A percentile compares a stretch with the other conserved stretches of the same genome.
Conservation (phyloP, 2,888 invertebrate species). For the Cacoxenus indagator region DNA sequence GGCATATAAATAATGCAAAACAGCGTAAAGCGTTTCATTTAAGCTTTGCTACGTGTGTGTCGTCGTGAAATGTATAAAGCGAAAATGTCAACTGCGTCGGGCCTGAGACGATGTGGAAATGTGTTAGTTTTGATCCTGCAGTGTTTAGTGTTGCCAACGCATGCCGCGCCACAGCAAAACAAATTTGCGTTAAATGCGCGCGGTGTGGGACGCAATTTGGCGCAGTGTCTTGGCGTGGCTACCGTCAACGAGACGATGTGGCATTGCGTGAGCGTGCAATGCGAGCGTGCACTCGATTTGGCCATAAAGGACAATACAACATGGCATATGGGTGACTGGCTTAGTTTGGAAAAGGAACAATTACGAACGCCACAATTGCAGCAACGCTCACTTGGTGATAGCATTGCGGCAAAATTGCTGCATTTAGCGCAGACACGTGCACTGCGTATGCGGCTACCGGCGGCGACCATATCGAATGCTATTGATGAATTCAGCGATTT, state of each 20-base stretch:
- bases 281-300: conserved; percentile 69
- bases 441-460: conserved; percentile 54
- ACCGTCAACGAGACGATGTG: conserved; percentile 23
- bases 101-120: no score
- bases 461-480: conserved; percentile 48
- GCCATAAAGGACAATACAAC: conserved; percentile 68
- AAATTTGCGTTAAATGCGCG: conserved; percentile 38
- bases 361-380: neutral
- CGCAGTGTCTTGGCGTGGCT: conserved; percentile 55
- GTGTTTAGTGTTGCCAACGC: conserved; percentile 30
- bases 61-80: no score
- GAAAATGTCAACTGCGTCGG: no score
- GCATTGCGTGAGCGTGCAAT: conserved; percentile 71
- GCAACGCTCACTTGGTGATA: conserved; percentile 34
- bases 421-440: conserved; percentile 54
- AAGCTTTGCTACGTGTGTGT: conserved; percentile 21
- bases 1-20: conserved; percentile 32
- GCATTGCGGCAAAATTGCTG: conserved; percentile 49
- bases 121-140: conserved; percentile 38
- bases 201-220: conserved; percentile 51
- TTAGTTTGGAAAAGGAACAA: conserved; percentile 56
- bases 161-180: neutral
- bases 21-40: conserved; percentile 29
- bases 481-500: conserved; percentile 49
- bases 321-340: conserved; percentile 65